A percentile compares a stretch with the other conserved stretches of the same genome.
Evolutionary conservation across 2,113 vertebrate genomes (phyloP).

Genomic region (Aptenodytes patagonicus): DNA sequence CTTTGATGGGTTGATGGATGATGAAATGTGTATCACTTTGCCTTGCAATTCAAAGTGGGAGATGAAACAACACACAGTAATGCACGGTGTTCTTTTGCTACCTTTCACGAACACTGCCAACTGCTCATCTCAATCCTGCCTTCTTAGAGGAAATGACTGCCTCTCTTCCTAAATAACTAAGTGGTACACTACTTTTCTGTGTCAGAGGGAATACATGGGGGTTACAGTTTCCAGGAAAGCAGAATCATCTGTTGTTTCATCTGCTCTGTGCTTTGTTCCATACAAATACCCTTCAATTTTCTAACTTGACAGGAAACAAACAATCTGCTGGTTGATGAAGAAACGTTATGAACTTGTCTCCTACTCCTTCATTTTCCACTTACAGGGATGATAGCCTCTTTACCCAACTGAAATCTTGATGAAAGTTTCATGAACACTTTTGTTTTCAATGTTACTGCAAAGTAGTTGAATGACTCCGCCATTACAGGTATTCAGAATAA

Average conservation of each 20-base stretch:
- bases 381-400: background rate
- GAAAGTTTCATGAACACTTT: background rate
- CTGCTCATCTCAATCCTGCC: background rate
- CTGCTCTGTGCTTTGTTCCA: background rate
- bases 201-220: background rate
- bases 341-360: background rate
- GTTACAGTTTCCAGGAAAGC: background rate
- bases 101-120: background rate
- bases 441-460: background rate
- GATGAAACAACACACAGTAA: background rate
- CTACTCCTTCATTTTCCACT: background rate
- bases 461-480: background rate
- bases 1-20: background rate
- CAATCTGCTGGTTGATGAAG: background rate
- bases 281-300: background rate
- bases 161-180: background rate
- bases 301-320: background rate
- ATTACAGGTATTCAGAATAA: background rate
- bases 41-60: background rate
- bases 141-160: background rate
- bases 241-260: background rate
- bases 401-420: background rate
- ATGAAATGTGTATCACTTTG: background rate
- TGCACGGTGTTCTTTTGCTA: background rate
- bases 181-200: background rate